A percentile compares a stretch with the other conserved stretches of the same genome.
phyloP scores from a whole-genome alignment of 2,888 invertebrate genomes.

The Galerucella nymphaeae region DNA sequence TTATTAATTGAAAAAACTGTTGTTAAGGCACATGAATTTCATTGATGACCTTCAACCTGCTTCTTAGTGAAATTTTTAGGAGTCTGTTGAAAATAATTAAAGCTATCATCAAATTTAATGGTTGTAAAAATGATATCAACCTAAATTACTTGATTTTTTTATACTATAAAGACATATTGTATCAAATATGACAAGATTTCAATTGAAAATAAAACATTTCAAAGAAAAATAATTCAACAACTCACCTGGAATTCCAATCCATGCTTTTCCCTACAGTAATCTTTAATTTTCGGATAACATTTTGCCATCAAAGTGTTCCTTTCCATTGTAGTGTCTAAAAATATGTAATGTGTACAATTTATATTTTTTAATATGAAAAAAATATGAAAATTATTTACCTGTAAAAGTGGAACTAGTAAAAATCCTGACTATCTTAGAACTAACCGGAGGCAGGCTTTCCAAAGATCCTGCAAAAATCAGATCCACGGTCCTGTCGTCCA shows the following conservation, averaged over 20 bases:
- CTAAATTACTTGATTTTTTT: too few relatives aligned
- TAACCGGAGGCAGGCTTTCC: conserved; percentile 90
- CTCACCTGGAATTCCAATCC: conserved; percentile 96
- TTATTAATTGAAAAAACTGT: too few relatives aligned
- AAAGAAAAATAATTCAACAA: background rate
- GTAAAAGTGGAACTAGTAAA: conserved; percentile 99
- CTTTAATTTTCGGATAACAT: conserved; percentile 96
- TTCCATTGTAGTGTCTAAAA: conserved; percentile 94
- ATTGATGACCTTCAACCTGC: too few relatives aligned
- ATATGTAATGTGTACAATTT: background rate
- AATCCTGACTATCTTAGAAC: conserved; percentile 97
- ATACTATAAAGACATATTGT: too few relatives aligned
- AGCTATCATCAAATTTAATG: too few relatives aligned
- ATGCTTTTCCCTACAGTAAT: conserved; percentile 96
- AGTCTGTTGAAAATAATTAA: too few relatives aligned
- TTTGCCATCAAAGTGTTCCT: conserved; percentile 97
- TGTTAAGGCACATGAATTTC: too few relatives aligned
- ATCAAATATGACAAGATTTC: too few relatives aligned
- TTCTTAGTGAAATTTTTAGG: too few relatives aligned
- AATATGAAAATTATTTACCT: conserved; percentile 69
- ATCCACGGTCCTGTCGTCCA: conserved; percentile 93
- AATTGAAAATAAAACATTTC: too few relatives aligned
- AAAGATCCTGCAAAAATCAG: conserved; percentile 90
- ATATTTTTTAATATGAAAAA: background rate
- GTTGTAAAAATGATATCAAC: too few relatives aligned